Evolutionary conservation across 2,888 invertebrate species (phyloP).

Genomic region (Phragmatobia fuliginosa): DNA sequence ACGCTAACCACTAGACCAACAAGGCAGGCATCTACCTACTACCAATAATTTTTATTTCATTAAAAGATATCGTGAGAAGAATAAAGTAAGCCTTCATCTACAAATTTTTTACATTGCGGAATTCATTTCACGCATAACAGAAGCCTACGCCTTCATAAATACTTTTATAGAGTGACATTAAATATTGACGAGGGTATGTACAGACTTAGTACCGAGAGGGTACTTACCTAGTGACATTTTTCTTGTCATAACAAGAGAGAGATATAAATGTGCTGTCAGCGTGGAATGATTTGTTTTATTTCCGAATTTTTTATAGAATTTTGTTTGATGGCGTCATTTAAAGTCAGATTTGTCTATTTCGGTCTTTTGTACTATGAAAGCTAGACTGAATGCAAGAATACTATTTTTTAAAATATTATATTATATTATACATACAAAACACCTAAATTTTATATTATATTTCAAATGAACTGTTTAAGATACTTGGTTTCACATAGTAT

Average conservation of each 20-base stretch:
- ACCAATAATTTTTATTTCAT: no score
- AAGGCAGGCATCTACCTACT: no score
- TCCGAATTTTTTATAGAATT: not conserved
- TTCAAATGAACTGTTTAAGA: no score
- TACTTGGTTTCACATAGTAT: no score
- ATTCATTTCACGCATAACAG: not conserved
- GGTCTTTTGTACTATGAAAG: no score
- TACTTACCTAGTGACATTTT: conserved; percentile 10
- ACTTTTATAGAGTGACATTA: not conserved
- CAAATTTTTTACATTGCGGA: not conserved
- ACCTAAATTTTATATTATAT: no score
- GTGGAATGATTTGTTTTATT: conserved; percentile 2
- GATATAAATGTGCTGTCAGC: not conserved
- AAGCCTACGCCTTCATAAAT: not conserved
- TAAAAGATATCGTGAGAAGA: not conserved
- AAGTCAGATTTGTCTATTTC: no score
- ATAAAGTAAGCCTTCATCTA: not conserved
- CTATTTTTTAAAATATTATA: no score
- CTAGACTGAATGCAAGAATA: no score
- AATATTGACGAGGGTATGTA: not conserved
- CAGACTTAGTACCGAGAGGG: not conserved
- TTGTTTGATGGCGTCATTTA: not conserved
- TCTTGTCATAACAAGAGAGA: conserved; percentile 4
- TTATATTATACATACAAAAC: no score
- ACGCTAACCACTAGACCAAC: no score